Evolutionary conservation across 2,113 vertebrate species (phyloP).

Genomic region (Ivindomyrus marchei): DNA sequence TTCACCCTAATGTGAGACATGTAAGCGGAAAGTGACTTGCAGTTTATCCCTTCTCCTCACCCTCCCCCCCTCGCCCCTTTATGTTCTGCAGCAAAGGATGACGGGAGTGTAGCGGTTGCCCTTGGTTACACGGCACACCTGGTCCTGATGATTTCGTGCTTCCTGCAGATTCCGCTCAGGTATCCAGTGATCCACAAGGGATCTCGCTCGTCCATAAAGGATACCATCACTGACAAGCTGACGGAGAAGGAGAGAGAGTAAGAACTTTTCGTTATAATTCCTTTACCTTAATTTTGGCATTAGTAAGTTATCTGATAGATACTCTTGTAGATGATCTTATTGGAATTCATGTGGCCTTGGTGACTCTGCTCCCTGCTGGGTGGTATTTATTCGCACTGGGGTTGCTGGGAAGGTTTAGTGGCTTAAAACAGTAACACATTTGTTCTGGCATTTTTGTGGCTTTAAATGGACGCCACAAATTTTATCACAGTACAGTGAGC

Average conservation of each 20-base stretch:
- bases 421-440: background rate
- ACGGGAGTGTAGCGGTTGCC: slow-evolving; percentile 90
- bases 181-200: slow-evolving; percentile 96
- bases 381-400: background rate
- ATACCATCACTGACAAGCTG: slow-evolving; percentile 96
- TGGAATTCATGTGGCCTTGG: background rate
- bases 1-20: background rate
- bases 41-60: slow-evolving; percentile 2
- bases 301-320: background rate
- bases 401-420: background rate
- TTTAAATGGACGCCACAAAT: background rate
- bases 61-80: slow-evolving; percentile 15
- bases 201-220: slow-evolving; percentile 90
- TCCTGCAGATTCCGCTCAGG: slow-evolving; percentile 93
- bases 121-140: slow-evolving; percentile 94
- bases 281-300: background rate
- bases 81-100: slow-evolving; percentile 80
- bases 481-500: background rate
- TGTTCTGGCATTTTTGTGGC: background rate
- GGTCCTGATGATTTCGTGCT: slow-evolving; percentile 95
- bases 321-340: background rate
- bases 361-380: background rate
- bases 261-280: slow-evolving; percentile 49
- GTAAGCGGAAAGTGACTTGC: background rate
- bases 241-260: slow-evolving; percentile 95